These are phyloP conservation scores for Pogonomyrmex barbatus DNA, from an alignment of 1,140 invertebrate genomes.

Conservation along the genomic window DNA sequence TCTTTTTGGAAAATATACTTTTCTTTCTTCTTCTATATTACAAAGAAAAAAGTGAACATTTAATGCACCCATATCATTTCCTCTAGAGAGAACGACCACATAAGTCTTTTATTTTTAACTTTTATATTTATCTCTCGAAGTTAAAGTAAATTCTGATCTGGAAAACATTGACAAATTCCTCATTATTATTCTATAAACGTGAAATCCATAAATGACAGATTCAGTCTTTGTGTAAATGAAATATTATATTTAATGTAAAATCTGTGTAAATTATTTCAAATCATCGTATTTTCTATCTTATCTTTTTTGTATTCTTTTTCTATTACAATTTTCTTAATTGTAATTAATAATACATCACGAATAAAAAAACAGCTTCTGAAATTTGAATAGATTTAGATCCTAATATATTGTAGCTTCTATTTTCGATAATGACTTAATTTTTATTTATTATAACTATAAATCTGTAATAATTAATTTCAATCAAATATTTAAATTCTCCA, in stretches of 20 bases:
- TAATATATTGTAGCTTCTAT: background rate
- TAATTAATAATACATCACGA: background rate
- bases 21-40: too few species aligned
- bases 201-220: background rate
- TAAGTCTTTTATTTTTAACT: background rate
- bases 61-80: too few species aligned
- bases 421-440: background rate
- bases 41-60: too few species aligned
- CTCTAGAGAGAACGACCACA: too few species aligned
- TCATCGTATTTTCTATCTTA: background rate
- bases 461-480: background rate
- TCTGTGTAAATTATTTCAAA: background rate
- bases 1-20: too few species aligned
- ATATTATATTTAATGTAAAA: background rate
- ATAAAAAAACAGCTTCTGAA: background rate
- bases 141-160: background rate
- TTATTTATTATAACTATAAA: background rate
- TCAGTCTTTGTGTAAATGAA: background rate
- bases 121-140: background rate
- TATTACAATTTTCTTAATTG: background rate
- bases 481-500: background rate
- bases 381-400: background rate
- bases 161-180: background rate
- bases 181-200: conserved; percentile 11
- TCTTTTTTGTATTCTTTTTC: background rate